Percentiles rank a stretch among this genome's conserved stretches.
phyloP scores from a whole-genome alignment of 2,888 invertebrate species.

The Drosophila mettleri region DNA sequence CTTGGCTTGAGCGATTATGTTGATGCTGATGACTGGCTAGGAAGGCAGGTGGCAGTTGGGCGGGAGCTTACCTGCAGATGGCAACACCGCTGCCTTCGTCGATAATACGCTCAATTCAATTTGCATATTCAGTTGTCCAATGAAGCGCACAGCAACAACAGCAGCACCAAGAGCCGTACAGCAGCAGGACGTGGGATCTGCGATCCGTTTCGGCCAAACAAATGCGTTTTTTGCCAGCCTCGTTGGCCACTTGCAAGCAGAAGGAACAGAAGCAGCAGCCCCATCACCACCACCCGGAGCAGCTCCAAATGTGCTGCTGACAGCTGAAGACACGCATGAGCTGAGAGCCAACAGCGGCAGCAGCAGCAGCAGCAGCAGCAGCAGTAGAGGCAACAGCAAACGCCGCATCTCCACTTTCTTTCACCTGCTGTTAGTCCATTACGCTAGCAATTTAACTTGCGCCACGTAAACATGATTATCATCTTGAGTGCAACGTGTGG shows the following conservation, averaged over 20 bases:
- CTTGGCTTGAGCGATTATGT: constrained; percentile 79
- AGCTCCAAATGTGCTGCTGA: constrained; percentile 66
- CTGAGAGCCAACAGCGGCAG: constrained; percentile 24
- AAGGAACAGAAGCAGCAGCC: constrained; percentile 7
- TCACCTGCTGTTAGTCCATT: constrained; percentile 78
- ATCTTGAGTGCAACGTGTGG: constrained; percentile 77
- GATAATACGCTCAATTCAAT: constrained; percentile 82
- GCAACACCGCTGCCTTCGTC: constrained; percentile 52
- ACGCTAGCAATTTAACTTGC: constrained; percentile 81
- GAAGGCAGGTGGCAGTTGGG: constrained; percentile 9
- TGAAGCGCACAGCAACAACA: constrained; percentile 64
- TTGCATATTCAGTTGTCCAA: constrained; percentile 81
- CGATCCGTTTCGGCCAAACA: constrained; percentile 46
- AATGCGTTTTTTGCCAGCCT: constrained; percentile 64
- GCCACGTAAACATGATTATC: constrained; percentile 81
- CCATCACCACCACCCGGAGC: too few species aligned
- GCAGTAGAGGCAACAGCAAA: neutral
- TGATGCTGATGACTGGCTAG: constrained; percentile 49
- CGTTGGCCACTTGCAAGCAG: constrained; percentile 70
- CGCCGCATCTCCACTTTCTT: constrained; percentile 2
- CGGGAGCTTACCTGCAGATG: constrained; percentile 53
- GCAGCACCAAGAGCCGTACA: constrained; percentile 4
- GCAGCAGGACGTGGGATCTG: constrained; percentile 28
- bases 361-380: constrained; percentile 12
- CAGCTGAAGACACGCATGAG: constrained; percentile 67